A percentile compares a stretch with the other conserved stretches of the same genome.
Conservation (phyloP, 2,797 vertebrate species). For the Peromyscus attwateri region DNA sequence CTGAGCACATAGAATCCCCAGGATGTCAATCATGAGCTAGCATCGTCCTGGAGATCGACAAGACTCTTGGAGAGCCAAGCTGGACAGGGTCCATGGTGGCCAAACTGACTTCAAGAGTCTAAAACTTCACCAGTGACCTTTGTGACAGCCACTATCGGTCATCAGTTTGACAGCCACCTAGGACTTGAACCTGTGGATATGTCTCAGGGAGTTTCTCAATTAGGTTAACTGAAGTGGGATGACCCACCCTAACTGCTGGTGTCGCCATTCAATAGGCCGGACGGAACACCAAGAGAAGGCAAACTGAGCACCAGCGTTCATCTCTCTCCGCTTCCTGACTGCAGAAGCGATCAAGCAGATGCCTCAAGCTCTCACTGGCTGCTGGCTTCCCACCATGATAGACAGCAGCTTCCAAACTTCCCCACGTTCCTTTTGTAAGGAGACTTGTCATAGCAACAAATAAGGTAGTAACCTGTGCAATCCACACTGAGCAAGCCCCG, state of each 20-base stretch:
- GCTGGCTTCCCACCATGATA: background rate
- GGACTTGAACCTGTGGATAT: background rate
- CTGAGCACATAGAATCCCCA: background rate
- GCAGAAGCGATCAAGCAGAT: background rate
- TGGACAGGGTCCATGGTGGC: rapidly evolving
- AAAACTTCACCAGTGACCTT: background rate
- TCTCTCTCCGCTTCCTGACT: background rate
- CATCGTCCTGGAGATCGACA: background rate
- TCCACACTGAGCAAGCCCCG: no score
- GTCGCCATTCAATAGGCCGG: background rate
- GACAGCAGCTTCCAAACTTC: background rate
- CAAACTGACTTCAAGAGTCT: background rate
- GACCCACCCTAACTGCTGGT: background rate
- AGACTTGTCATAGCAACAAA: background rate
- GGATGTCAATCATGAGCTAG: rapidly evolving
- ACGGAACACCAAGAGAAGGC: background rate
- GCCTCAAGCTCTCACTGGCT: background rate
- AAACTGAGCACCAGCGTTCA: rapidly evolving
- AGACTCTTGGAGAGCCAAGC: background rate
- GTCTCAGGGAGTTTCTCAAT: background rate
- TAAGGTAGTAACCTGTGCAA: background rate
- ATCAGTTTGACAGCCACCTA: background rate
- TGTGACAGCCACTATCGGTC: no score
- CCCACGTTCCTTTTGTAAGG: background rate
- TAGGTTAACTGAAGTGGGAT: background rate